phyloP scores from a whole-genome alignment of 2,113 vertebrate genomes.

The Hemibagrus wyckioides region DNA sequence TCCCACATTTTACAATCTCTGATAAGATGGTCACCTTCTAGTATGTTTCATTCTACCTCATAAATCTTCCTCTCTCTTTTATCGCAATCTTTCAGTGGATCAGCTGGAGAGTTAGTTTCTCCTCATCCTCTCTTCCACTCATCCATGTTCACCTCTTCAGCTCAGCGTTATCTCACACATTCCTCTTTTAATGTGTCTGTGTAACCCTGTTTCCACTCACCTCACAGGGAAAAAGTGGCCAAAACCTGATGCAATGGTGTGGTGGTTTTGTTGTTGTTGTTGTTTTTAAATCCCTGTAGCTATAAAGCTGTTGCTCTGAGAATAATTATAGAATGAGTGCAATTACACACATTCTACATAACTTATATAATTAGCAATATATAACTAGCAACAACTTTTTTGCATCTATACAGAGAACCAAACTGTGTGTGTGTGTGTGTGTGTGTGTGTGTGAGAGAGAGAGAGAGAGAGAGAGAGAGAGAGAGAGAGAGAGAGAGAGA shows the following conservation, averaged over 20 bases:
- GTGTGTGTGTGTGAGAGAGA: neutral
- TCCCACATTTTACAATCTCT: neutral
- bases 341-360: no score
- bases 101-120: neutral
- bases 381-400: no score
- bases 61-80: neutral
- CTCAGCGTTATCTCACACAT: constrained; percentile 4
- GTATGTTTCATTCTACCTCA: neutral
- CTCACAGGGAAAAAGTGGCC: neutral
- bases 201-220: constrained; percentile 7
- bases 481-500: neutral
- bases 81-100: neutral
- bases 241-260: neutral
- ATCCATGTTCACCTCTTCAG: neutral
- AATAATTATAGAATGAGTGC: no score
- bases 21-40: neutral
- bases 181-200: neutral
- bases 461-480: no score
- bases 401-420: no score
- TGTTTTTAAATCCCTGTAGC: no score
- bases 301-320: no score
- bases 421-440: no score
- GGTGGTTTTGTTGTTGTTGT: no score
- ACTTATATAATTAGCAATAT: no score
- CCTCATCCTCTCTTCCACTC: constrained; percentile 4